Percentiles rank a stretch among this genome's conserved stretches.
These are phyloP conservation scores for Sturnus vulgaris DNA, from an alignment of 2,113 vertebrate genomes.

Conservation along the genomic window DNA sequence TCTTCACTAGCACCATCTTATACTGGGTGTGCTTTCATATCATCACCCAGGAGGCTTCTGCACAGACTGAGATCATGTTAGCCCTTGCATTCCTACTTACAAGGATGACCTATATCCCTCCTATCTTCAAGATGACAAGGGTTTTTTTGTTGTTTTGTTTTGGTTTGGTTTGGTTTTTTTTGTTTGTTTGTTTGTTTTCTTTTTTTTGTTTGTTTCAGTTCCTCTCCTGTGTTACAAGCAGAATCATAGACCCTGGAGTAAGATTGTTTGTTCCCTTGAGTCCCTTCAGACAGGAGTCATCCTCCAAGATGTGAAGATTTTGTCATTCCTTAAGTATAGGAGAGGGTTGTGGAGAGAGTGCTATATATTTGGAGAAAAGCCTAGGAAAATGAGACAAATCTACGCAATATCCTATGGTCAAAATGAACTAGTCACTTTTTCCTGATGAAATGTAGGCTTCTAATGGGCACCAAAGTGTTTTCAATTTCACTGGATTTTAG, in stretches of 20 bases:
- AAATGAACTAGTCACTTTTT: background rate
- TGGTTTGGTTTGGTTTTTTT: too few species aligned
- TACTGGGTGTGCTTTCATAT: background rate
- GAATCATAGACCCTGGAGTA: background rate
- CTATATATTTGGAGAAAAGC: background rate
- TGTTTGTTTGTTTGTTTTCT: too few species aligned
- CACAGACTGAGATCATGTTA: background rate
- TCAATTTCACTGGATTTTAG: conserved; percentile 26
- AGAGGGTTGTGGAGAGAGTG: background rate
- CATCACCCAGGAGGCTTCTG: too few species aligned
- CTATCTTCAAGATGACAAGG: background rate
- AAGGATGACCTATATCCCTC: background rate
- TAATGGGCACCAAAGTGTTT: conserved; percentile 9
- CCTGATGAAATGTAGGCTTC: background rate
- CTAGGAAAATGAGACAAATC: background rate
- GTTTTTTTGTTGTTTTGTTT: too few species aligned
- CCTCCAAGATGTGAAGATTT: background rate
- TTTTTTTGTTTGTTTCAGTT: background rate
- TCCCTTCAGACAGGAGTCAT: background rate
- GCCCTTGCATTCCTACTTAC: background rate
- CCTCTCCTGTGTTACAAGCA: background rate
- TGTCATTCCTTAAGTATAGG: background rate
- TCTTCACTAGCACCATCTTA: background rate
- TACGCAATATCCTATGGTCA: rapidly evolving
- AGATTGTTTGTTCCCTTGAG: background rate